These are phyloP conservation scores for Anoncus sp. DNA, from an alignment of 2,888 invertebrate species.

Conservation along the genomic window DNA sequence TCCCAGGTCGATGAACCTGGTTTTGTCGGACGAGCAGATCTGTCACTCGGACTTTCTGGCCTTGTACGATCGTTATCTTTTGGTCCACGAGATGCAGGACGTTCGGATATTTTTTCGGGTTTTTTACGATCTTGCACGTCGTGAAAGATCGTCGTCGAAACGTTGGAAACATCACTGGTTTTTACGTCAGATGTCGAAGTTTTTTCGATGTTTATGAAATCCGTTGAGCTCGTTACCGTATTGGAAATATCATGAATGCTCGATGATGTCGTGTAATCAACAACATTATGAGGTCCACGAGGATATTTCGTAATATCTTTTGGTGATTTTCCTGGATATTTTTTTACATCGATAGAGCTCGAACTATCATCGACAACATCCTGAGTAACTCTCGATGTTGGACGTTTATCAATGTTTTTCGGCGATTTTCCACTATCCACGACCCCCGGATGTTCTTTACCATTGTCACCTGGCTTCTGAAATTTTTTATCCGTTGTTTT, in stretches of 20 bases:
- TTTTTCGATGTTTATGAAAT: constrained; percentile 62
- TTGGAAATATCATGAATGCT: constrained; percentile 48
- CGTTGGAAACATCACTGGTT: constrained; percentile 60
- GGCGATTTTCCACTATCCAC: constrained; percentile 42
- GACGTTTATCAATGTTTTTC: constrained; percentile 26
- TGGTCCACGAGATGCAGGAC: constrained; percentile 33
- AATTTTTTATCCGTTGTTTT: constrained; percentile 64
- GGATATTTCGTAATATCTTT: constrained; percentile 34
- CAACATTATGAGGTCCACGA: constrained; percentile 42
- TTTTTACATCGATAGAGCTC: constrained; percentile 55
- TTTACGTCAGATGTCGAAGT: constrained; percentile 60
- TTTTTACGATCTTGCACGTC: constrained; percentile 40
- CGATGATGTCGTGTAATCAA: constrained; percentile 53
- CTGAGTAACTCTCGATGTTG: constrained; percentile 37
- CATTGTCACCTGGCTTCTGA: constrained; percentile 52
- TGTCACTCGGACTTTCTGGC: constrained; percentile 66
- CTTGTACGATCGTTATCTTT: constrained; percentile 34
- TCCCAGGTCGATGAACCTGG: constrained; percentile 79
- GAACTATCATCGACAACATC: constrained; percentile 20
- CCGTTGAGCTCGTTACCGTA: constrained; percentile 54
- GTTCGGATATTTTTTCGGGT: constrained; percentile 25
- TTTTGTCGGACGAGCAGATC: constrained; percentile 70
- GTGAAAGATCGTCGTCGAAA: constrained; percentile 53
- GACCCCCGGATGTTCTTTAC: constrained; percentile 49
- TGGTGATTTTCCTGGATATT: constrained; percentile 53